These are phyloP conservation scores for Okapia johnstoni DNA, from an alignment of 2,113 vertebrate species.

Conservation along the genomic window DNA sequence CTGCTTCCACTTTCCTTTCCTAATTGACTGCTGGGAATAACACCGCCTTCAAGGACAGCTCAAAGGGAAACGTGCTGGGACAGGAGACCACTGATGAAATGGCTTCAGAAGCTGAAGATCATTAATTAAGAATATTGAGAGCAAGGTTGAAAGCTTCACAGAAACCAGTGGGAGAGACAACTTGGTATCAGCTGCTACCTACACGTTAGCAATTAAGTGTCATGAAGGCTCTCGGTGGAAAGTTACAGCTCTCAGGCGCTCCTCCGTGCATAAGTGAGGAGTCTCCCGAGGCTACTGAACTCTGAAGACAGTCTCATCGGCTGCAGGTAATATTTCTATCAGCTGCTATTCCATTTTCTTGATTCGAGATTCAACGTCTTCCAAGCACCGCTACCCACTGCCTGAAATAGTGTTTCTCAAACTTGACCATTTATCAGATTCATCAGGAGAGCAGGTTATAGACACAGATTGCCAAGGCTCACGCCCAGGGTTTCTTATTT, in stretches of 20 bases:
- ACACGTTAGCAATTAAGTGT: conserved; percentile 59
- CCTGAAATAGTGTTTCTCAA: neutral
- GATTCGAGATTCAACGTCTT: neutral
- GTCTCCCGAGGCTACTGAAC: conserved; percentile 7
- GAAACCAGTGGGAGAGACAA: conserved; percentile 54
- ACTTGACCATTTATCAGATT: neutral
- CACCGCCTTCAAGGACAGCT: conserved; percentile 52
- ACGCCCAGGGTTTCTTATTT: neutral
- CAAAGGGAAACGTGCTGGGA: conserved; percentile 57
- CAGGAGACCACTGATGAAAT: conserved; percentile 67
- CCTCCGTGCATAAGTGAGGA: neutral
- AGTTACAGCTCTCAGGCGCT: conserved; percentile 48
- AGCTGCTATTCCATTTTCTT: neutral
- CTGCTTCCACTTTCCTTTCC: conserved; percentile 65
- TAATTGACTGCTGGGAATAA: conserved; percentile 64
- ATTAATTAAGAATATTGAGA: conserved; percentile 72
- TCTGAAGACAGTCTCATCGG: neutral
- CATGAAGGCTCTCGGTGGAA: conserved; percentile 49
- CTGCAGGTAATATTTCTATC: neutral
- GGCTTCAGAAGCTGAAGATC: conserved; percentile 67
- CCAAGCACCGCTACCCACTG: neutral
- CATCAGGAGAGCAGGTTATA: neutral
- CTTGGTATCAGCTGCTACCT: conserved; percentile 64
- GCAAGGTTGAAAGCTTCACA: conserved; percentile 50
- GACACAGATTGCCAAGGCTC: neutral